phyloP scores from a whole-genome alignment of 2,888 invertebrate genomes.

The Ormia ochracea region DNA sequence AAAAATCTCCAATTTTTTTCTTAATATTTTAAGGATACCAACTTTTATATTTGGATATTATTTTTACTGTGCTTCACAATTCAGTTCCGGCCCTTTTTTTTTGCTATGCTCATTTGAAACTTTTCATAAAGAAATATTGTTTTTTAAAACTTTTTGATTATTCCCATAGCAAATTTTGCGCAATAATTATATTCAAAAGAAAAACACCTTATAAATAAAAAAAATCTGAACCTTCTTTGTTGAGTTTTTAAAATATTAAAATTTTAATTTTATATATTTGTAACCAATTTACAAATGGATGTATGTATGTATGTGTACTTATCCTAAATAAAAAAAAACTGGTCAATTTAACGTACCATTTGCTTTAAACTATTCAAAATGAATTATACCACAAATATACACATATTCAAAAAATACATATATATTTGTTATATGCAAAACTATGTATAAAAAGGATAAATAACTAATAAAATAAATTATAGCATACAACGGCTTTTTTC shows the following conservation, averaged over 20 bases:
- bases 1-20: too few relatives aligned
- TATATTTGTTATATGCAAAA: slow-evolving; percentile 47
- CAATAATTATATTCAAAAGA: too few relatives aligned
- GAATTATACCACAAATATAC: slow-evolving; percentile 33
- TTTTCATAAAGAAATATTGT: too few relatives aligned
- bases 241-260: slow-evolving; percentile 8
- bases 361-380: slow-evolving; percentile 40
- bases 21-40: too few relatives aligned
- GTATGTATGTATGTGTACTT: not conserved
- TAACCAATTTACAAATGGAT: not conserved
- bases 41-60: too few relatives aligned
- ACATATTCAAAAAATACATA: slow-evolving; percentile 51
- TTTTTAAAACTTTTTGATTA: too few relatives aligned
- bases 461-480: not conserved
- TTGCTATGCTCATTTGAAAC: too few relatives aligned
- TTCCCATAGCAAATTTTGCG: too few relatives aligned
- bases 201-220: too few relatives aligned
- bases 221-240: slow-evolving; percentile 7
- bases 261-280: not conserved
- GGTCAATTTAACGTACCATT: slow-evolving; percentile 51
- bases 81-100: too few relatives aligned
- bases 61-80: too few relatives aligned
- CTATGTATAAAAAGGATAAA: not conserved
- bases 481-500: not conserved
- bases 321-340: slow-evolving; percentile 4